Percentiles rank a stretch among this genome's conserved stretches.
Conservation (phyloP, 1,140 invertebrate genomes). For the Drosophila varians region DNA sequence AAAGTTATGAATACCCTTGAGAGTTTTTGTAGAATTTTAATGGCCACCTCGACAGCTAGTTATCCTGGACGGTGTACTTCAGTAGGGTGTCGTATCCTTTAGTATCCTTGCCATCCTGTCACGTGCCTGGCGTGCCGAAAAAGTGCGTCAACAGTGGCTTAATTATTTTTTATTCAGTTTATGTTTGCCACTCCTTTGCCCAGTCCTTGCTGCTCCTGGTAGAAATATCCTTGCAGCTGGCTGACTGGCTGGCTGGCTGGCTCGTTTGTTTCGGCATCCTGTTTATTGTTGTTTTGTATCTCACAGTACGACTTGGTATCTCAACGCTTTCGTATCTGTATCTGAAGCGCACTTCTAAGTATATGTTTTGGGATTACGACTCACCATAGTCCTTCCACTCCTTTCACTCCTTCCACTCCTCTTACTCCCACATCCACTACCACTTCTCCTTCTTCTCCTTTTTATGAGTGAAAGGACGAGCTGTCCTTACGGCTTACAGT, state of each 20-base stretch:
- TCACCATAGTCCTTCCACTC: slow-evolving; percentile 11
- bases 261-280: slow-evolving; percentile 57
- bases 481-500: slow-evolving; percentile 10
- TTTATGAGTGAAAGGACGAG: slow-evolving; percentile 21
- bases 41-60: background rate
- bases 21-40: background rate
- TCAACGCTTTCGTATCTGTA: slow-evolving; percentile 11
- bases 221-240: background rate
- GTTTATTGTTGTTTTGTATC: slow-evolving; percentile 63
- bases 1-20: background rate
- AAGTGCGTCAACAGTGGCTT: slow-evolving; percentile 78
- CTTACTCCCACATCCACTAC: too few species aligned
- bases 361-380: slow-evolving; percentile 73
- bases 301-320: background rate
- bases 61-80: background rate
- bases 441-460: background rate
- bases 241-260: too few species aligned
- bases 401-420: background rate
- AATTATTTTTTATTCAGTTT: slow-evolving; percentile 78
- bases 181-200: slow-evolving; percentile 29
- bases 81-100: background rate
- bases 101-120: slow-evolving; percentile 26
- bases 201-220: background rate
- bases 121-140: slow-evolving; percentile 74
- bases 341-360: slow-evolving; percentile 63